Evolutionary conservation across 2,888 invertebrate genomes (phyloP), one percentile per base, ranked within the genome.

Genomic region (Sinelater perroti): DNA sequence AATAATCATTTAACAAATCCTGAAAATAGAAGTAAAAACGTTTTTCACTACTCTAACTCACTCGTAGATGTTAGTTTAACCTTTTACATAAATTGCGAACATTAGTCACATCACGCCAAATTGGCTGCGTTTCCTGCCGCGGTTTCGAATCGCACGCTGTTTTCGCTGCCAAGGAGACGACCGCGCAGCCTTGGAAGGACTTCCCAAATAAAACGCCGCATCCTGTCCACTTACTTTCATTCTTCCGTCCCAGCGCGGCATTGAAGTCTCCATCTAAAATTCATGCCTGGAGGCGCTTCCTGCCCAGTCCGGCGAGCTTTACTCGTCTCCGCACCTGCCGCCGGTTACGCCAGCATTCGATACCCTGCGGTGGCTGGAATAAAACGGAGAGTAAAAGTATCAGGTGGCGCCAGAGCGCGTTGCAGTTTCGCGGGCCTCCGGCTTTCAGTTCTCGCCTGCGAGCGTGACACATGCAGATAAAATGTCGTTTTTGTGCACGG

Each of bases 171-270:
- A n/a, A n/a, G n/a, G n/a, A n/a, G n/a, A n/a, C n/a, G n/a, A n/a
- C n/a, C n/a, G n/a, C n/a, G n/a, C 50, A 50, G 38, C 50, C 50
- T 50, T 50, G 50, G 50, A 38, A 50, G 38, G 38, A 38, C 38
- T 26, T 50, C 50, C 50, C 28, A 50, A 50, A 50, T 24, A 36
- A 36, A 50, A 36, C 36, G 30, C n/a, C n/a, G n/a, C n/a, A n/a
- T n/a, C 11, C 10, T 14, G 7, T 24, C 8, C 17, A 30, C 30
- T 44, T 44, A 44, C 44, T 44, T 44, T 44, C 44, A 44, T 44
- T 30, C 50, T 10, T 26, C 24, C 28, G 16, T 35, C 14, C 10
- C 2, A 10, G 28, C n/a, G 10, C 18, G 44, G 44, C 44, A 30
- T 28, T 44, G 30, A 44, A 30, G 30, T 17, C 44, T 8, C 10